Conservation (phyloP, 2,113 vertebrate species). For the Microtus montanus region DNA sequence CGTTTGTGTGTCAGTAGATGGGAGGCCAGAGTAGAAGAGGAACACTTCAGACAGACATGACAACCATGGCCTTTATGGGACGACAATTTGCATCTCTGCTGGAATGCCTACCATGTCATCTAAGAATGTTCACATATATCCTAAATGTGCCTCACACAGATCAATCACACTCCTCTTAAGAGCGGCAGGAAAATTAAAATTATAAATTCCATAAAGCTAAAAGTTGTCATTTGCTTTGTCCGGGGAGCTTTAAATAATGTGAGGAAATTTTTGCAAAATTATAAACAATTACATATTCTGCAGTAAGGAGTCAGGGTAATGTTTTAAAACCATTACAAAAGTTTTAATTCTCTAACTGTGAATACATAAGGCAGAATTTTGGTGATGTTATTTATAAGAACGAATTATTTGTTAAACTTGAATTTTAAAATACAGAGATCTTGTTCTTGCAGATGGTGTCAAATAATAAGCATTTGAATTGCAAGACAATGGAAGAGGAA, state of each 20-base stretch:
- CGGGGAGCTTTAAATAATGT: background rate
- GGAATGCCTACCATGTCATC: background rate
- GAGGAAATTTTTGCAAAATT: conserved; percentile 7
- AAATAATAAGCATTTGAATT: background rate
- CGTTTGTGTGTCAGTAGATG: background rate
- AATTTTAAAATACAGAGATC: conserved; percentile 13
- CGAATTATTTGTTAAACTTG: background rate
- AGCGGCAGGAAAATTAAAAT: conserved; percentile 40
- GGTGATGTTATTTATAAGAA: background rate
- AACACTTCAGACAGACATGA: background rate
- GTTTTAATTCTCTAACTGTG: background rate
- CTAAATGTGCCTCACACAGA: background rate
- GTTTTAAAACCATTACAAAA: conserved; percentile 12
- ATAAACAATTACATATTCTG: background rate
- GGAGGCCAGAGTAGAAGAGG: background rate
- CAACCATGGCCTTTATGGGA: background rate
- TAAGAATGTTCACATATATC: background rate
- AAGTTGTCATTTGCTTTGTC: background rate
- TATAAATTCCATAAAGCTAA: conserved; percentile 4
- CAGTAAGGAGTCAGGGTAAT: background rate
- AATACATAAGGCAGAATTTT: background rate
- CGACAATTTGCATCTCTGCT: background rate
- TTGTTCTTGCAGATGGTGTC: background rate
- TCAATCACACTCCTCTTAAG: background rate
- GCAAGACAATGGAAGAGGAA: background rate